phyloP scores from a whole-genome alignment of 2,888 invertebrate species.

The Stenchaetothrips biformis region DNA sequence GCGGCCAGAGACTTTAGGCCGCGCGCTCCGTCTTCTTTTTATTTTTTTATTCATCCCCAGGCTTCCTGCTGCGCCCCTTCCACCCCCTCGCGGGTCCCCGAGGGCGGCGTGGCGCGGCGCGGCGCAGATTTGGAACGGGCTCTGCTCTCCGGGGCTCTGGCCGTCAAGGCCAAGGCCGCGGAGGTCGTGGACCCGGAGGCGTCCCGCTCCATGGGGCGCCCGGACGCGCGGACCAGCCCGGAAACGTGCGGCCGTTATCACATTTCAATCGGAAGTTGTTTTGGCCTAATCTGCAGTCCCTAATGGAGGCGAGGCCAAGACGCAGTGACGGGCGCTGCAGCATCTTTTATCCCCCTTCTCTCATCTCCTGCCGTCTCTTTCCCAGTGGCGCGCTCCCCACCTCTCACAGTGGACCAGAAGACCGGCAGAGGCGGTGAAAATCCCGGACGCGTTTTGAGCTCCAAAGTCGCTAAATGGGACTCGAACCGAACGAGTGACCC shows the following conservation, averaged over 20 bases:
- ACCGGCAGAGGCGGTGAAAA: too few species aligned
- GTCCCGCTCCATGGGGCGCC: neutral
- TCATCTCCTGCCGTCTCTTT: too few species aligned
- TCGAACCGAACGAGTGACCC: too few species aligned
- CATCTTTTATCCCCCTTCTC: neutral
- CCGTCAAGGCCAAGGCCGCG: neutral
- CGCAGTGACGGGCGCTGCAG: too few species aligned
- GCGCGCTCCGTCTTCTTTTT: neutral
- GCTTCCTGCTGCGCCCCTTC: neutral
- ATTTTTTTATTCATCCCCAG: neutral
- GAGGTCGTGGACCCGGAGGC: neutral
- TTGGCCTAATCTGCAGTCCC: neutral
- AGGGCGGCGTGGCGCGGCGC: too few species aligned
- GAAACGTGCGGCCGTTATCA: neutral
- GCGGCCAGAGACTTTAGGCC: neutral
- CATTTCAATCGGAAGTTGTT: slow-evolving; percentile 11
- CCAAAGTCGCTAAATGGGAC: too few species aligned
- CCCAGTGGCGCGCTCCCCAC: too few species aligned
- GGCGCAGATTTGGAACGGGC: too few species aligned
- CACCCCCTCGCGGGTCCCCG: neutral
- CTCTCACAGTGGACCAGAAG: too few species aligned
- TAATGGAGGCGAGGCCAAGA: neutral
- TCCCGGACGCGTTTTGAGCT: too few species aligned
- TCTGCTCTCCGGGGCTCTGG: neutral
- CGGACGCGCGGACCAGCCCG: neutral